Evolutionary conservation across 53 echinoderm and acorn worm species (phyloP).

Genomic region (Apostichopus leukothele): DNA sequence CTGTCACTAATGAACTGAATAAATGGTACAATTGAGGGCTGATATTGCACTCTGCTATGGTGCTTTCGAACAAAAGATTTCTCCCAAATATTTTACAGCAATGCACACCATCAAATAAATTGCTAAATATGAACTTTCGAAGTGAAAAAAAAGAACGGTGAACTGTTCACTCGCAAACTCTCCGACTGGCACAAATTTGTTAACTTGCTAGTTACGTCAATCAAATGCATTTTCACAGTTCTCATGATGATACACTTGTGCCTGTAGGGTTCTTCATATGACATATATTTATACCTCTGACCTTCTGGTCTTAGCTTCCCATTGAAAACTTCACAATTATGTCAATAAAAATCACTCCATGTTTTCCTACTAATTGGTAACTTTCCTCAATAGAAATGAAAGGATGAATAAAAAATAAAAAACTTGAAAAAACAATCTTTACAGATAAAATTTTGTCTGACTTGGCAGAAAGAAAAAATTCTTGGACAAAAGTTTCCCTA

Average conservation of each 20-base stretch:
- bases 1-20: too few relatives aligned
- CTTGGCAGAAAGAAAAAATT: not conserved
- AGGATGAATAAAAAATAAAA: not conserved
- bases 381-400: not conserved
- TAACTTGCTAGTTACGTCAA: constrained; percentile 9
- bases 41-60: too few relatives aligned
- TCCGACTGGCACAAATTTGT: too few relatives aligned
- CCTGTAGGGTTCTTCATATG: not conserved
- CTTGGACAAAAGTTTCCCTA: not conserved
- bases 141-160: not conserved
- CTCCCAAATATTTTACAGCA: too few relatives aligned
- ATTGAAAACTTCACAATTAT: constrained; percentile 10
- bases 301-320: not conserved
- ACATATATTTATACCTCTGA: not conserved
- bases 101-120: not conserved
- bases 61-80: too few relatives aligned
- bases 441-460: not conserved
- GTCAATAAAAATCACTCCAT: constrained; percentile 1
- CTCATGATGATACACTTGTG: not conserved
- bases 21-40: too few relatives aligned
- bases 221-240: not conserved
- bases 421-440: constrained; percentile 1
- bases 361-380: constrained; percentile 32
- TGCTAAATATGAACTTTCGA: not conserved
- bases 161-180: not conserved